Evolutionary conservation across 2,888 invertebrate genomes (phyloP).

Genomic region (Fragum whitleyi): DNA sequence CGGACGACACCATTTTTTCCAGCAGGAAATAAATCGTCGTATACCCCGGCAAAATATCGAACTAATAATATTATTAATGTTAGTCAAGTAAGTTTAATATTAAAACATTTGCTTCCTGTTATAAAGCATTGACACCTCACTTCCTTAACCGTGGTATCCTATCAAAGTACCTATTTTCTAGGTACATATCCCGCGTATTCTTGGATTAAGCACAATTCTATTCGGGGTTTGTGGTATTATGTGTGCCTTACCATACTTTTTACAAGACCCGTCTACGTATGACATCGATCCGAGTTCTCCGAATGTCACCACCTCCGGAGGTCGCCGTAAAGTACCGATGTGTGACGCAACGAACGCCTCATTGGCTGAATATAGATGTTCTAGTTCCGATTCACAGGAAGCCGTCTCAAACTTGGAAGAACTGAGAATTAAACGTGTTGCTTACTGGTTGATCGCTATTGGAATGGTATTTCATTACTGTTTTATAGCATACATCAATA

Average conservation of each 20-base stretch:
- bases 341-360: conserved; percentile 22
- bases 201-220: conserved; percentile 66
- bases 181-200: conserved; percentile 71
- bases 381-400: conserved; percentile 14
- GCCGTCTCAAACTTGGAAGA: conserved; percentile 25
- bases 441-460: conserved; percentile 61
- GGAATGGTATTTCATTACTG: conserved; percentile 68
- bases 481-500: too few species aligned
- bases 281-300: conserved; percentile 1
- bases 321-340: conserved; percentile 42
- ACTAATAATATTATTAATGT: too few species aligned
- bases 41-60: too few species aligned
- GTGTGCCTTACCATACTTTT: conserved; percentile 73
- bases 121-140: too few species aligned
- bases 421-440: conserved; percentile 49
- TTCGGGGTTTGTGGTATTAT: conserved; percentile 73
- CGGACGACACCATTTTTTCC: too few species aligned
- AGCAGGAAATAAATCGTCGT: too few species aligned
- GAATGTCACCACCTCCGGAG: conserved; percentile 3
- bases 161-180: conserved; percentile 24
- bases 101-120: too few species aligned
- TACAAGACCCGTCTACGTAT: conserved; percentile 54
- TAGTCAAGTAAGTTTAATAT: too few species aligned
- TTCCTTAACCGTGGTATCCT: too few species aligned
- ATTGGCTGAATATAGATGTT: not conserved